A percentile compares a stretch with the other conserved stretches of the same genome.
These are phyloP conservation scores for Tokudaia muenninki DNA, from an alignment of 2,797 vertebrate species.

Conservation along the genomic window DNA sequence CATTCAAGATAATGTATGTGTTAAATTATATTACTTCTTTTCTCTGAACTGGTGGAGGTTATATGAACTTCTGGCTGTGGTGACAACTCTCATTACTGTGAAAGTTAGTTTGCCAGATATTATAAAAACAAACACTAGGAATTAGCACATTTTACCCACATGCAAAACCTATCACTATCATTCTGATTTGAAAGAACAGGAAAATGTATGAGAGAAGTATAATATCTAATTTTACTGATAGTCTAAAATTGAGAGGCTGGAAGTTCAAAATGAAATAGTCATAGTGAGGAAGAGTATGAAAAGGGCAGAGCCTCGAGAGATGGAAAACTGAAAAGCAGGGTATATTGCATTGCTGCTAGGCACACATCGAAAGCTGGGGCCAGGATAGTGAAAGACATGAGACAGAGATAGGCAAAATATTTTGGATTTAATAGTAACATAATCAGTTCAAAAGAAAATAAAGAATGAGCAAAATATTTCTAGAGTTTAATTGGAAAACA, in stretches of 20 bases:
- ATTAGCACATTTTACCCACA: not conserved
- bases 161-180: not conserved
- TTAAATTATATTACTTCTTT: not conserved
- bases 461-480: not conserved
- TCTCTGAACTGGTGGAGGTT: too few species aligned
- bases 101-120: not conserved
- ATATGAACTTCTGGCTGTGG: rapidly evolving
- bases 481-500: not conserved
- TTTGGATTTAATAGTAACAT: not conserved
- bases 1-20: not conserved
- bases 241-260: not conserved
- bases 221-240: not conserved
- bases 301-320: not conserved
- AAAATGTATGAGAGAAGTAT: not conserved
- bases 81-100: not conserved
- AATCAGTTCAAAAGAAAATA: not conserved
- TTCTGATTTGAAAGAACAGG: not conserved
- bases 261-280: too few species aligned
- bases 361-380: rapidly evolving
- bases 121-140: not conserved
- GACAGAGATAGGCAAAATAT: not conserved
- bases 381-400: rapidly evolving
- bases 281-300: too few species aligned
- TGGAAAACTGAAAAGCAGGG: not conserved
- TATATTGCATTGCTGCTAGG: rapidly evolving